Evolutionary conservation across 2,113 vertebrate genomes (phyloP).

Genomic region (Penelope pileata): DNA sequence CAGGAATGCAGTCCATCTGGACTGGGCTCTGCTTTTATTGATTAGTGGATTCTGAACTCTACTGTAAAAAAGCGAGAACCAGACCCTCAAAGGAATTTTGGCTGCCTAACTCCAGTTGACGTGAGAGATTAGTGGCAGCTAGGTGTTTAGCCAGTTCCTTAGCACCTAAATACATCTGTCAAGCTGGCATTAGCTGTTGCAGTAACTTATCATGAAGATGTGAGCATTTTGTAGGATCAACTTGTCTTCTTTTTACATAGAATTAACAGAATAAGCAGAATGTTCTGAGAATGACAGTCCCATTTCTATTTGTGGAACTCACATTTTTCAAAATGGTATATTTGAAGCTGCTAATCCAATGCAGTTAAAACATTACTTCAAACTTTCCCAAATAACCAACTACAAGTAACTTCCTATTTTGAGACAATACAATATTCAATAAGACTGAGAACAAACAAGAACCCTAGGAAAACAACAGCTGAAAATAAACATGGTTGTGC

Average conservation of each 20-base stretch:
- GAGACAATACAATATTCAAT: not conserved
- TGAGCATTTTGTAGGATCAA: not conserved
- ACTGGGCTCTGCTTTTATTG: not conserved
- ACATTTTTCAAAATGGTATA: not conserved
- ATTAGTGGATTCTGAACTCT: not conserved
- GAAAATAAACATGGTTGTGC: not conserved
- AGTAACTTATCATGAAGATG: not conserved
- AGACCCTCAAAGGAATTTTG: not conserved
- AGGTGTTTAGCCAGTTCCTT: not conserved
- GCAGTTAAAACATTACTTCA: not conserved
- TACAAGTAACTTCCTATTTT: not conserved
- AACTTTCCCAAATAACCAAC: not conserved
- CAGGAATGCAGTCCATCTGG: constrained; percentile 35
- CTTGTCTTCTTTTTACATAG: not conserved
- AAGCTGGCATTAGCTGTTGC: not conserved
- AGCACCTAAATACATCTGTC: not conserved
- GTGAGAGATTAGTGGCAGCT: not conserved
- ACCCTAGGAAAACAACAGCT: not conserved
- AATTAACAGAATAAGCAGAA: not conserved
- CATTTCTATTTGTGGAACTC: not conserved
- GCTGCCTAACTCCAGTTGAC: not conserved
- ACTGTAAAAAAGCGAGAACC: not conserved
- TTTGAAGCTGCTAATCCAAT: not conserved
- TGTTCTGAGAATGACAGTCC: not conserved
- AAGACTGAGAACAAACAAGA: not conserved